Conservation (phyloP, 1,140 invertebrate species). For the Papilio helenus region DNA sequence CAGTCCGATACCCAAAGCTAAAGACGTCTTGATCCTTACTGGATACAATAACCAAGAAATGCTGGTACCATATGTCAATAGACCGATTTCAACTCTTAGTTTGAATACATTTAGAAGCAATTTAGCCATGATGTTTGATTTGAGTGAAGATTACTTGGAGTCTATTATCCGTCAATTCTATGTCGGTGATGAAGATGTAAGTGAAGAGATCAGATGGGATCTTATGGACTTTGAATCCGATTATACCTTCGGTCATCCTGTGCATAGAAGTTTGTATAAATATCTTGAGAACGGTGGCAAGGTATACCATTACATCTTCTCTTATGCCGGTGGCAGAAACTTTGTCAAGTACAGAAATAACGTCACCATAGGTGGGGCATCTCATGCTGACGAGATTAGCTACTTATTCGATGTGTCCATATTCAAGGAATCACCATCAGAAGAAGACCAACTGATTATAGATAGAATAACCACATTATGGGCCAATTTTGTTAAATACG, state of each 20-base stretch:
- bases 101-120: slow-evolving; percentile 17
- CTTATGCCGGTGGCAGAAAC: slow-evolving; percentile 51
- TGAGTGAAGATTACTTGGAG: slow-evolving; percentile 13
- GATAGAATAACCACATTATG: slow-evolving; percentile 54
- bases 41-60: slow-evolving; percentile 17
- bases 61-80: neutral
- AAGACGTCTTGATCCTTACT: neutral
- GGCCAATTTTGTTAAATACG: slow-evolving; percentile 38
- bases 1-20: neutral
- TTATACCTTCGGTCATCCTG: slow-evolving; percentile 16
- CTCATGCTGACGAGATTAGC: slow-evolving; percentile 54
- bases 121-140: slow-evolving; percentile 7
- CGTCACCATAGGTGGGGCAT: slow-evolving; percentile 43
- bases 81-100: neutral
- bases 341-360: slow-evolving; percentile 42
- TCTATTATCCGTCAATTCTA: slow-evolving; percentile 38
- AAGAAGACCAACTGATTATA: slow-evolving; percentile 52
- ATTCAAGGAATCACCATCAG: slow-evolving; percentile 42
- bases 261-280: slow-evolving; percentile 33
- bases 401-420: slow-evolving; percentile 54
- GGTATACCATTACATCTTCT: slow-evolving; percentile 55
- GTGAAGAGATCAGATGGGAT: neutral
- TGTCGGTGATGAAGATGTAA: slow-evolving; percentile 34
- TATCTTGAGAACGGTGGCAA: slow-evolving; percentile 36
- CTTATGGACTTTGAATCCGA: slow-evolving; percentile 39